Conservation (phyloP, 2,888 invertebrate species). For the Lochmaea crataegi region DNA sequence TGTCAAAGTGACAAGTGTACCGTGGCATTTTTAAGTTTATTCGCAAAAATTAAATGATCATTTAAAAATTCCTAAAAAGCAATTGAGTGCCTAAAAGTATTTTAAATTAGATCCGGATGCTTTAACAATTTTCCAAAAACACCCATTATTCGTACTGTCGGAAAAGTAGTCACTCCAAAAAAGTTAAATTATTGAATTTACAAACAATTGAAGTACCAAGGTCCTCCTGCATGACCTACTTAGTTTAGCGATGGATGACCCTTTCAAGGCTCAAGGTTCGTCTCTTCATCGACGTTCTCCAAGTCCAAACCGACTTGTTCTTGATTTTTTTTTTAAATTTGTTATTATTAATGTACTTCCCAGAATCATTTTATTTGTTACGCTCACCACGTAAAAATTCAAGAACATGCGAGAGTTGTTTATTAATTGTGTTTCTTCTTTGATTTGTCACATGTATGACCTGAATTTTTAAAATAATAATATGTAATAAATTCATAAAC, state of each 20-base stretch:
- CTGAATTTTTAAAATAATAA: not conserved
- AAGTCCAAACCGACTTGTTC: slow-evolving; percentile 22
- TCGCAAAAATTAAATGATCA: too few relatives aligned
- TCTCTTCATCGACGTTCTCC: slow-evolving; percentile 20
- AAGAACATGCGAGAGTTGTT: slow-evolving; percentile 36
- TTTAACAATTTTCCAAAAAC: not conserved
- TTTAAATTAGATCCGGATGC: too few relatives aligned
- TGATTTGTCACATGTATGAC: slow-evolving; percentile 7
- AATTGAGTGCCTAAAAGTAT: too few relatives aligned
- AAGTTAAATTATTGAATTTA: slow-evolving; percentile 34
- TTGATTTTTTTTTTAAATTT: slow-evolving; percentile 13
- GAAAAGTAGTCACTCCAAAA: slow-evolving; percentile 4
- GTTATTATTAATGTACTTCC: slow-evolving; percentile 16
- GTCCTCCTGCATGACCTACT: slow-evolving; percentile 46
- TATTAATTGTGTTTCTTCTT: slow-evolving; percentile 30
- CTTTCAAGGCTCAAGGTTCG: slow-evolving; percentile 44
- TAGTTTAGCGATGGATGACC: slow-evolving; percentile 49
- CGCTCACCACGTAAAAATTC: slow-evolving; percentile 36
- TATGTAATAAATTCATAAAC: too few relatives aligned
- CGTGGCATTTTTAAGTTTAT: too few relatives aligned
- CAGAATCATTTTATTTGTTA: slow-evolving; percentile 7
- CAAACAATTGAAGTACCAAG: slow-evolving; percentile 49
- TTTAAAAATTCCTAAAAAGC: too few relatives aligned
- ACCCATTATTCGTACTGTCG: not conserved
- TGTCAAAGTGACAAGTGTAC: too few relatives aligned